Percentiles rank a stretch among this genome's conserved stretches.
Conservation (phyloP, 1,140 invertebrate genomes). For the Trichomalopsis sarcophagae region DNA sequence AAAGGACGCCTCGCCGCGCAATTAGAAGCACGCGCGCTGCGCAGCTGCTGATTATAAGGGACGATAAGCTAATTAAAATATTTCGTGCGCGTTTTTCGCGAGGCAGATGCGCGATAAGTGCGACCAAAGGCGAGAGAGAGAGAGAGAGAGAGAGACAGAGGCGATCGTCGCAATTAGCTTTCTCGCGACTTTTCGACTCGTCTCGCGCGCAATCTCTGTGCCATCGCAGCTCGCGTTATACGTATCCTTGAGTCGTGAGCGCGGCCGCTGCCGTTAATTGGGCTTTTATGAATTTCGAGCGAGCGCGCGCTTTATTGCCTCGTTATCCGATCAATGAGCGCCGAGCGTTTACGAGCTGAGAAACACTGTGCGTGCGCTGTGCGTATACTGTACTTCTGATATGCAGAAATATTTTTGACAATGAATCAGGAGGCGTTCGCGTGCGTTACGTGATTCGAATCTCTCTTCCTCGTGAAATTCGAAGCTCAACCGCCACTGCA, state of each 20-base stretch:
- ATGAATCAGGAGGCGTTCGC: not conserved
- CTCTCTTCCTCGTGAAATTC: not conserved
- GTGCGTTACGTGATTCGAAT: not conserved
- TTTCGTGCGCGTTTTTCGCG: slow-evolving; percentile 65
- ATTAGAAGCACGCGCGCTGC: slow-evolving; percentile 71
- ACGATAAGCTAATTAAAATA: slow-evolving; percentile 75
- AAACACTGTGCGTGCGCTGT: not conserved
- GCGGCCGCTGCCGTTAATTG: slow-evolving; percentile 9
- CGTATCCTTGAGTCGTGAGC: not conserved
- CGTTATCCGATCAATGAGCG: slow-evolving; percentile 26
- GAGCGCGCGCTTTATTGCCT: not conserved
- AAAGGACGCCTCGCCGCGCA: slow-evolving; percentile 54
- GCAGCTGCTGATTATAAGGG: slow-evolving; percentile 68
- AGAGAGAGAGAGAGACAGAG: too few relatives aligned
- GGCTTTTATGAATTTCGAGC: slow-evolving; percentile 27
- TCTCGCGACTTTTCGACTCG: slow-evolving; percentile 20
- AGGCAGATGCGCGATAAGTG: slow-evolving; percentile 68
- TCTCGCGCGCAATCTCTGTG: not conserved
- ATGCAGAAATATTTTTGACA: not conserved
- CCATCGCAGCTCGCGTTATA: not conserved
- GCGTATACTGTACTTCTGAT: not conserved
- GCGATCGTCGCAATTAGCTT: slow-evolving; percentile 37
- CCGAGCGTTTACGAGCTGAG: not conserved
- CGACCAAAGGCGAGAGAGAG: too few relatives aligned
- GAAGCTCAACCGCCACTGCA: not conserved